A percentile compares a stretch with the other conserved stretches of the same genome.
phyloP scores from a whole-genome alignment of 2,888 invertebrate genomes.

The Saturnia japonica region DNA sequence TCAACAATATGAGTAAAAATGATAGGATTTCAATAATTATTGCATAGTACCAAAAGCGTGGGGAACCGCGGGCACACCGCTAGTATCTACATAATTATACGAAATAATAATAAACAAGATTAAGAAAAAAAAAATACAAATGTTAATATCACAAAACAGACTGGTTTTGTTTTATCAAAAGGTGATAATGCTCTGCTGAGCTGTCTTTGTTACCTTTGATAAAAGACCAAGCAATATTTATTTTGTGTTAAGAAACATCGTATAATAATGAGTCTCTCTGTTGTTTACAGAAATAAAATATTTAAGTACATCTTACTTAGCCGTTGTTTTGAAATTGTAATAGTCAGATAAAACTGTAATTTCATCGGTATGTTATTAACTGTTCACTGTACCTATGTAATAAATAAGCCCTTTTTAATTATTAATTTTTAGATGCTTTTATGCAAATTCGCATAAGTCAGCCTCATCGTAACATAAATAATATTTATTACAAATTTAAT shows the following conservation, averaged over 20 bases:
- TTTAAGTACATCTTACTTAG: not conserved
- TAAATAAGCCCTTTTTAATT: too few relatives aligned
- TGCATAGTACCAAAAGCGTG: too few relatives aligned
- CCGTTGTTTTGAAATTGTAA: not conserved
- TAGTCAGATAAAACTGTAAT: not conserved
- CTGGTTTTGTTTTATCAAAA: not conserved
- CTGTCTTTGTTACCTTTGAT: not conserved
- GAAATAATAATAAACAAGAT: not conserved
- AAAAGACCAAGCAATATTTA: not conserved
- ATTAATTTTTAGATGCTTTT: too few relatives aligned
- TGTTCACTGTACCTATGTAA: too few relatives aligned
- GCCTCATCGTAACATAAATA: too few relatives aligned
- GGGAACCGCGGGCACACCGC: too few relatives aligned
- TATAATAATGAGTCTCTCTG: not conserved
- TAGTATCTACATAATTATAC: not conserved
- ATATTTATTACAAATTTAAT: too few relatives aligned
- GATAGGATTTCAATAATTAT: too few relatives aligned
- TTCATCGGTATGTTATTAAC: not conserved
- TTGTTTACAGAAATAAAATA: not conserved
- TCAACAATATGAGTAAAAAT: too few relatives aligned
- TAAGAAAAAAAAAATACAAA: not conserved
- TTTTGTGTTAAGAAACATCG: not conserved
- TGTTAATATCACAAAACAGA: not conserved
- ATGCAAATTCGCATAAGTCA: too few relatives aligned
- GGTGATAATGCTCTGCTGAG: not conserved